phyloP scores from a whole-genome alignment of 1,140 invertebrate genomes.

The Thalassaphorura encarpata region DNA sequence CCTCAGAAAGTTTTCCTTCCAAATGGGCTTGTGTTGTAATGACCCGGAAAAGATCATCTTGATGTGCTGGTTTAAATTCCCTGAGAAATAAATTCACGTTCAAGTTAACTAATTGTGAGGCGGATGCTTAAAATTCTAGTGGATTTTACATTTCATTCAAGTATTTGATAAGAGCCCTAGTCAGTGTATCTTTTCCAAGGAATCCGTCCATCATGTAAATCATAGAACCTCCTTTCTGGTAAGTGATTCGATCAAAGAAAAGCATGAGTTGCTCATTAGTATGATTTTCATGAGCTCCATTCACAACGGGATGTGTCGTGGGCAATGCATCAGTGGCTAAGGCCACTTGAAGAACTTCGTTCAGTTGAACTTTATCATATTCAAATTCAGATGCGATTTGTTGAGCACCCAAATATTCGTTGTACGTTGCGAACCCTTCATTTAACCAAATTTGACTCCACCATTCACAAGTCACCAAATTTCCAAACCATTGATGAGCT shows the following conservation, averaged over 20 bases:
- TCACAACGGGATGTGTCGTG: slow-evolving; percentile 13
- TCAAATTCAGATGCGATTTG: neutral
- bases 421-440: neutral
- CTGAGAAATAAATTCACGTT: slow-evolving; percentile 37
- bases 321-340: slow-evolving; percentile 12
- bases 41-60: slow-evolving; percentile 74
- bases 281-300: neutral
- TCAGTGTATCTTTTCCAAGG: slow-evolving; percentile 41
- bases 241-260: slow-evolving; percentile 23
- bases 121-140: neutral
- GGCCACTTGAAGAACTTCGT: slow-evolving; percentile 17
- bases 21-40: slow-evolving; percentile 59
- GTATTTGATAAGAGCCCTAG: slow-evolving; percentile 36
- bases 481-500: slow-evolving; percentile 22
- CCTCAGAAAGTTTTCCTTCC: slow-evolving; percentile 47
- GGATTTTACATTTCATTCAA: slow-evolving; percentile 19
- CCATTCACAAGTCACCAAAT: slow-evolving; percentile 17
- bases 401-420: neutral
- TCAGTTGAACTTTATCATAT: slow-evolving; percentile 17
- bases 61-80: slow-evolving; percentile 62
- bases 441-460: slow-evolving; percentile 14
- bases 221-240: slow-evolving; percentile 32
- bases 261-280: slow-evolving; percentile 9
- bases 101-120: neutral
- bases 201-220: slow-evolving; percentile 46